Evolutionary conservation across 2,888 invertebrate genomes (phyloP).

Genomic region (Polymixis lichenea): DNA sequence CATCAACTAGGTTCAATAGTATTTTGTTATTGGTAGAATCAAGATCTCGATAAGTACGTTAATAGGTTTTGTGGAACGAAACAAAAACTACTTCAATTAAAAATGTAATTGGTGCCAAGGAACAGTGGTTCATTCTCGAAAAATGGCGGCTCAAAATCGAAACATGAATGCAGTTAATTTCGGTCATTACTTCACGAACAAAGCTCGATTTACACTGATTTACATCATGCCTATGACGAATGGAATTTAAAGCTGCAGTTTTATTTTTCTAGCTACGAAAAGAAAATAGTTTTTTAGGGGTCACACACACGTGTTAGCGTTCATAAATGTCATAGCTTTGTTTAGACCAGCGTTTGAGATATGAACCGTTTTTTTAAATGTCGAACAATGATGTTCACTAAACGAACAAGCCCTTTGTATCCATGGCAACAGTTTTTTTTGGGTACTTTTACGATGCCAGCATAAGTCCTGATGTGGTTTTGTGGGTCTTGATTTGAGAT

Average conservation of each 20-base stretch:
- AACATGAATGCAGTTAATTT: conserved; percentile 16
- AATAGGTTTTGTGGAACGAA: not conserved
- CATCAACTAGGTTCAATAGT: not conserved
- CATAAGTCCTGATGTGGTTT: not conserved
- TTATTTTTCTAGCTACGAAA: conserved; percentile 19
- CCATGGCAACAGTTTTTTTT: conserved; percentile 73
- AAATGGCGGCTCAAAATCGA: conserved; percentile 17
- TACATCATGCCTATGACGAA: conserved; percentile 26
- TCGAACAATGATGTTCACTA: conserved; percentile 78
- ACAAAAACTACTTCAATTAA: not conserved
- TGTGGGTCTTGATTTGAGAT: not conserved
- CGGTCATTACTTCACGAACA: conserved; percentile 36
- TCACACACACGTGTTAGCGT: conserved; percentile 76
- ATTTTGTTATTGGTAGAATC: not conserved
- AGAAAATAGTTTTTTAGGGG: conserved; percentile 66
- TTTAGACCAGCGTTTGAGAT: conserved; percentile 77
- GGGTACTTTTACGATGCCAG: not conserved
- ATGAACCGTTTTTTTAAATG: conserved; percentile 80
- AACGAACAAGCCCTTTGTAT: conserved; percentile 75
- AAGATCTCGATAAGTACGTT: not conserved
- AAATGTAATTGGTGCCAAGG: not conserved
- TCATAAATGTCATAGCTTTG: conserved; percentile 83
- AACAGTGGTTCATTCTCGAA: conserved; percentile 8
- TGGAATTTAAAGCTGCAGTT: conserved; percentile 36
- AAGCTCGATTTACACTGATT: conserved; percentile 47